phyloP scores from a whole-genome alignment of 2,797 vertebrate genomes.

The Sebastes aleutianus region DNA sequence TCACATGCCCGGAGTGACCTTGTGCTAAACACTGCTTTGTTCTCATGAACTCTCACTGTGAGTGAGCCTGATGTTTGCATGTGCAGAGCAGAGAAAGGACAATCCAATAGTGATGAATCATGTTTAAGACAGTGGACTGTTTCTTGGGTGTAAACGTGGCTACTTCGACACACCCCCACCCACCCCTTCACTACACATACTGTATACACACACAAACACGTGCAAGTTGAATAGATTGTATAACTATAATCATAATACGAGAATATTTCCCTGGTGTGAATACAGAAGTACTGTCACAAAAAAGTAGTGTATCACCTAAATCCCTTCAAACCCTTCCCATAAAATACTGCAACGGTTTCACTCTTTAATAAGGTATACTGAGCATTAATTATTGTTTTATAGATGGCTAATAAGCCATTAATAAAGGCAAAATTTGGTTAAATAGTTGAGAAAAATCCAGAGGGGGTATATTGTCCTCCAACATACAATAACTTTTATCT shows the following conservation, averaged over 20 bases:
- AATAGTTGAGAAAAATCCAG: background rate
- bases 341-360: background rate
- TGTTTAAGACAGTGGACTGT: background rate
- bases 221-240: background rate
- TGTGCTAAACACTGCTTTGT: background rate
- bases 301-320: background rate
- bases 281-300: background rate
- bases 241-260: background rate
- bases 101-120: background rate
- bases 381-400: background rate
- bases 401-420: too few relatives aligned
- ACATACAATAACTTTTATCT: background rate
- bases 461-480: background rate
- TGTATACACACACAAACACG: background rate
- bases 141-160: background rate
- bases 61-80: background rate
- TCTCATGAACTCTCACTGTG: background rate
- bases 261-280: background rate
- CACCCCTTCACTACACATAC: background rate
- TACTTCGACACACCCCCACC: background rate
- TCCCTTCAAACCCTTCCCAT: background rate
- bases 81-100: conserved; percentile 8
- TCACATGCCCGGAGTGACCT: background rate
- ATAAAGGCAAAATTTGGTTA: background rate
- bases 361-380: background rate